Evolutionary conservation across 2,888 invertebrate genomes (phyloP).

Genomic region (Nomada fabriciana): DNA sequence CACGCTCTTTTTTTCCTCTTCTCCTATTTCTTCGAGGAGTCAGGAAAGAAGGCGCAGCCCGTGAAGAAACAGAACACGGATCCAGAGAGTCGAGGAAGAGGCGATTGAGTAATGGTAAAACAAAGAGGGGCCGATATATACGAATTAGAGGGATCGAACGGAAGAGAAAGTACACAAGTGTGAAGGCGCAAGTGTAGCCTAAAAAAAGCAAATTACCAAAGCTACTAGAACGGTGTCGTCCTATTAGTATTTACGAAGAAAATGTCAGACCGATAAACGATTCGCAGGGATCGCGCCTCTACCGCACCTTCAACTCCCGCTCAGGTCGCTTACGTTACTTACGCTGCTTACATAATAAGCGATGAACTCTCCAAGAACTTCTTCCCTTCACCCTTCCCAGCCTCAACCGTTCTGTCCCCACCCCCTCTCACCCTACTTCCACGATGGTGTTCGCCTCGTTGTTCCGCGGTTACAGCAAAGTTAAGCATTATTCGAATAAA

Average conservation of each 20-base stretch:
- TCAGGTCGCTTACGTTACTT: slow-evolving; percentile 73
- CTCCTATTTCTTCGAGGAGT: slow-evolving; percentile 48
- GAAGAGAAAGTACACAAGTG: background rate
- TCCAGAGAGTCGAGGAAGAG: background rate
- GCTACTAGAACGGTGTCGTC: slow-evolving; percentile 60
- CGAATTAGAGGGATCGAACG: no score
- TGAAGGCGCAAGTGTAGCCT: background rate
- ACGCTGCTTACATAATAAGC: slow-evolving; percentile 74
- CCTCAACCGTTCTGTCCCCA: slow-evolving; percentile 1
- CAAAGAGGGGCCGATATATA: no score
- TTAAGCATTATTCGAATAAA: no score
- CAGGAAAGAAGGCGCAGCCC: slow-evolving; percentile 15
- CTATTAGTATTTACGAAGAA: slow-evolving; percentile 80
- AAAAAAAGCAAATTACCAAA: slow-evolving; percentile 57
- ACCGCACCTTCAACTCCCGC: slow-evolving; percentile 70
- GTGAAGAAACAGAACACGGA: slow-evolving; percentile 35
- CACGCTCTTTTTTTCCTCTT: slow-evolving; percentile 33
- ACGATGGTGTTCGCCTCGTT: slow-evolving; percentile 26
- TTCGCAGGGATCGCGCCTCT: slow-evolving; percentile 63
- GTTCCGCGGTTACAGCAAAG: slow-evolving; percentile 14
- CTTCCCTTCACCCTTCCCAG: slow-evolving; percentile 37
- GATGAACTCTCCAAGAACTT: slow-evolving; percentile 63
- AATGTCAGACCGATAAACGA: slow-evolving; percentile 79
- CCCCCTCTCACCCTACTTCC: slow-evolving; percentile 2
- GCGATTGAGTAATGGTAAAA: no score